Evolutionary conservation across 2,888 invertebrate genomes (phyloP), one percentile per base, ranked within the genome.

Genomic region (Notodonta dromedarius): DNA sequence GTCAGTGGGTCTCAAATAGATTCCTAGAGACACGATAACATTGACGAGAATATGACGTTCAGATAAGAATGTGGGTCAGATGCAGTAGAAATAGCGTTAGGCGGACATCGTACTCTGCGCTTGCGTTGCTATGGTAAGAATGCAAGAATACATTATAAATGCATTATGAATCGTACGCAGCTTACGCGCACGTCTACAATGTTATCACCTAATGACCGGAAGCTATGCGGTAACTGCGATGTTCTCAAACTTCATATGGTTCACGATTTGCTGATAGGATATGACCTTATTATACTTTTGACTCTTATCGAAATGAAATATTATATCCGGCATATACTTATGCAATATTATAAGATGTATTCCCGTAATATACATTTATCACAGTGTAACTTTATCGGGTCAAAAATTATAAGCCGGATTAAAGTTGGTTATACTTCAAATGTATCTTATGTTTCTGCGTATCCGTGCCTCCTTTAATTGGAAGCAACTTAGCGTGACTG

Each of bases 61-160:
- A 67, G 89, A 89, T 89, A 90, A 85, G 73, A 79, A 90, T 86
- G 80, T 90, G 77, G 91, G 90, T 88, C 90, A 91, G 78, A 81
- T 82, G 80, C 75, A 76, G 73, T 74, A 77, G 83, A 82, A 71
- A 85, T 83, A 83, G 75, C 78, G 71, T 72, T 78, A 80, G 73
- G 67, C 67, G 63, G 67, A 59, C 72, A 73, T 72, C 59, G 71
- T 76, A 66, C 75, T 67, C 65, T 35, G 69, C 66, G 71, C 40
- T 11, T 70, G 69, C 66, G 71, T 71, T 63, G 70, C 67, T 69
- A 72, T 65, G 59, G 57, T 54, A 72, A 73, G 79, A 83, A 82
- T 85, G 79, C 80, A 80, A 78, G 74, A 73, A 79, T 81, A 78
- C 78, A 72, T 78, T 77, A 82, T 74, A 80, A 79, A 78, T 81